A percentile compares a stretch with the other conserved stretches of the same genome.
These are phyloP conservation scores for Trinectes maculatus DNA, from an alignment of 2,113 vertebrate genomes.

Conservation along the genomic window DNA sequence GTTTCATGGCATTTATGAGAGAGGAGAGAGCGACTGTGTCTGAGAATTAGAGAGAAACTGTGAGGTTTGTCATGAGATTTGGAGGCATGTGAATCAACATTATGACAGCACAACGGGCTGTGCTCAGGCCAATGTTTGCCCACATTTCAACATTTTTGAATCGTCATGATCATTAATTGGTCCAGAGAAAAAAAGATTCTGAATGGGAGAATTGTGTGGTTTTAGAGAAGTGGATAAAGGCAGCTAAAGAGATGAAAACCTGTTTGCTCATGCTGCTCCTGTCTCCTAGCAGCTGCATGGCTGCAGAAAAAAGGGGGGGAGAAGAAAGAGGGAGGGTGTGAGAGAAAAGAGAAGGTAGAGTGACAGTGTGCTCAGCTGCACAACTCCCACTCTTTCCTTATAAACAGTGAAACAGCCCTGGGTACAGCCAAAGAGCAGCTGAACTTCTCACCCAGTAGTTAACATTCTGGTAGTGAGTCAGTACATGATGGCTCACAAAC, in stretches of 20 bases:
- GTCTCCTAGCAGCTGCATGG: constrained; percentile 78
- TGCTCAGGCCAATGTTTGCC: constrained; percentile 17
- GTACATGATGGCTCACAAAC: constrained; percentile 21
- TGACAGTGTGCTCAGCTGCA: constrained; percentile 72
- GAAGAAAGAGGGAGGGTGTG: constrained; percentile 26
- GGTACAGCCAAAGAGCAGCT: constrained; percentile 51
- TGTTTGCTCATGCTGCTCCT: constrained; percentile 69
- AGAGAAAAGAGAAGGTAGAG: constrained; percentile 58
- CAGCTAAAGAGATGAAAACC: constrained; percentile 56
- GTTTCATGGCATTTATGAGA: constrained; percentile 15
- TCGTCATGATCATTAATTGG: constrained; percentile 33
- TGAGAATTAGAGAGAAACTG: constrained; percentile 23
- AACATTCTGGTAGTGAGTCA: constrained; percentile 69
- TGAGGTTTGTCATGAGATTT: constrained; percentile 19
- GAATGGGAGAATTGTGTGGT: constrained; percentile 28
- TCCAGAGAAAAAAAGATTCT: constrained; percentile 5
- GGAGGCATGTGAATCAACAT: constrained; percentile 28
- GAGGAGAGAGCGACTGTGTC: constrained; percentile 12
- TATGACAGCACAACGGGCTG: constrained; percentile 25
- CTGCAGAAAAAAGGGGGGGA: constrained; percentile 36
- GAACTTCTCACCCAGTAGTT: constrained; percentile 54
- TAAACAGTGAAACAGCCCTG: constrained; percentile 68
- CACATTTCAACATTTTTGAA: constrained; percentile 22
- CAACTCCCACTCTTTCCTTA: constrained; percentile 74
- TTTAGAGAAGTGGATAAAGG: constrained; percentile 47